Evolutionary conservation across 2,113 vertebrate genomes (phyloP), one percentile per base, ranked within the genome.

Genomic region (Brienomyrus longianalis): DNA sequence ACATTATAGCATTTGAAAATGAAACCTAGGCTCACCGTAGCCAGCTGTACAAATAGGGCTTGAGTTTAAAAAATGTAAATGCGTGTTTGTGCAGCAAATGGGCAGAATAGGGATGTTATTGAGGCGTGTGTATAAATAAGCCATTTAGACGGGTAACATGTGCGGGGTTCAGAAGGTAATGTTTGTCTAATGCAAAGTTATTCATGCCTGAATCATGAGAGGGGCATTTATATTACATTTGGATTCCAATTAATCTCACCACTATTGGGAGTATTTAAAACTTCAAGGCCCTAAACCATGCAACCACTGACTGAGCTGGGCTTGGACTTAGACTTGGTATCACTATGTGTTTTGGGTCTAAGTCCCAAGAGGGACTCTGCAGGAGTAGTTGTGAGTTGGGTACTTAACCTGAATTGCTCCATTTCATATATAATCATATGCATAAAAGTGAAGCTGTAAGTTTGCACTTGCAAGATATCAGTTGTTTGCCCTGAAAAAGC

Each of bases 111-210:
- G 48, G 88, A 51, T 51, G 83, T 86, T 51, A 86, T 86, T 86
- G 23, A 86, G 23, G 23, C n/a, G 3, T 48, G 45, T 13, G 23
- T 86, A n/a, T 48, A 86, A 48, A 86, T 50, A 86, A 43, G 83
- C 23, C 23, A 13, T 80, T 80, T 23, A 86, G 45, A 51, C 2
- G 35, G 74, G n/a, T 86, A 23, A 27, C 1, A n/a, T 48, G 83
- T 13, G 83, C 83, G 2, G 48, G 45, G 83, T 86, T 86, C 83
- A 86, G 83, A 86, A 86, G 83, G 45, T 50, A 86, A 51, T 23
- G 83, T 27, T 86, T 86, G 83, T 86, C 45, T 86, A 86, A 51
- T 50, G 19, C 23, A 27, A 83, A 47, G 83, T n/a, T 86, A 86
- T 86, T 86, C 45, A 50, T 48, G 83, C 48, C 45, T 13, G 83